Evolutionary conservation across 2,113 vertebrate genomes (phyloP).

Genomic region (Leptodactylus fuscus): DNA sequence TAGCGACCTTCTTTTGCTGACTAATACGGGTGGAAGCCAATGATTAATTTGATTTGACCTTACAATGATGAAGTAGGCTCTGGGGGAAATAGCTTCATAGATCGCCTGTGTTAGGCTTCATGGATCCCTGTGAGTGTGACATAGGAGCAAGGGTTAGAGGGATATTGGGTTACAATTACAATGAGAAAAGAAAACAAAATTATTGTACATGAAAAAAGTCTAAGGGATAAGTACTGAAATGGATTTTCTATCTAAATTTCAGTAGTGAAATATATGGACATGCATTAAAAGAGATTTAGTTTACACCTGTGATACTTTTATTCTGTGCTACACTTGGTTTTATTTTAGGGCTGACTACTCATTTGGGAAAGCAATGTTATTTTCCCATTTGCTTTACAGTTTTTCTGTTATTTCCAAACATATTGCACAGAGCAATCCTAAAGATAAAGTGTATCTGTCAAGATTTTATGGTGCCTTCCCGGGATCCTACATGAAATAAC

Average conservation of each 20-base stretch:
- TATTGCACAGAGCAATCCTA: constrained; percentile 31
- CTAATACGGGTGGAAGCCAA: background rate
- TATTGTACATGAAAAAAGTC: background rate
- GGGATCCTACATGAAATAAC: constrained; percentile 20
- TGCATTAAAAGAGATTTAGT: constrained; percentile 2
- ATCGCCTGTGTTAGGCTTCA: background rate
- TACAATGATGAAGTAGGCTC: background rate
- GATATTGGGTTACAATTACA: background rate
- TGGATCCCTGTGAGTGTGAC: background rate
- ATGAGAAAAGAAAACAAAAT: background rate
- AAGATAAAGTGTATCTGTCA: constrained; percentile 55
- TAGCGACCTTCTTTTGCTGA: background rate
- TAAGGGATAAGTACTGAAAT: background rate
- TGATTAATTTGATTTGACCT: background rate
- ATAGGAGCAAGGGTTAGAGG: background rate
- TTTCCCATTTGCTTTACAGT: constrained; percentile 46
- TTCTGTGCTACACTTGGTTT: background rate
- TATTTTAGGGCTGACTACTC: constrained; percentile 22
- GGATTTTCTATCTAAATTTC: background rate
- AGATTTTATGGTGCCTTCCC: constrained; percentile 37
- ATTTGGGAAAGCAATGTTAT: constrained; percentile 28
- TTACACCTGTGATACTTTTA: constrained; percentile 23
- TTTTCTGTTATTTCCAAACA: constrained; percentile 43
- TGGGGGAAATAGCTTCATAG: background rate
- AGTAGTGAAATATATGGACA: background rate